phyloP scores from a whole-genome alignment of 1,140 invertebrate genomes.

The Drosophila tani region DNA sequence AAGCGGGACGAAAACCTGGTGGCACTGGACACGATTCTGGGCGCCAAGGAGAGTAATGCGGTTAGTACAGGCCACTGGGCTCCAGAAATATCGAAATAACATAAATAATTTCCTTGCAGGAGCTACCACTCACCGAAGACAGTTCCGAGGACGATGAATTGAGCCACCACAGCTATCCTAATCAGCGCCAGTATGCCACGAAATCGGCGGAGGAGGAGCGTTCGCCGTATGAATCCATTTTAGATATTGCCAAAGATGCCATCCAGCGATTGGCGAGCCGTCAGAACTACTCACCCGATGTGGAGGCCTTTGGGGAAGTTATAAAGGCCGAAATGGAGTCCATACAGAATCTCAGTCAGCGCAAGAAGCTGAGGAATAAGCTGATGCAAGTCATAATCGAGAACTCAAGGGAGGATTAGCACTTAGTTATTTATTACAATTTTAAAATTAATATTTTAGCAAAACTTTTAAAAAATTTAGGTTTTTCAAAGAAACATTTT shows the following conservation, averaged over 20 bases:
- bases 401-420: background rate
- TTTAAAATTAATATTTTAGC: too few species aligned
- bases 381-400: slow-evolving; percentile 7
- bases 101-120: background rate
- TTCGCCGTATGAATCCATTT: background rate
- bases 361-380: background rate
- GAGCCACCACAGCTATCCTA: background rate
- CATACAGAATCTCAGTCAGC: background rate
- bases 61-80: background rate
- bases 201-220: background rate
- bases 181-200: too few species aligned
- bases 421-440: too few species aligned
- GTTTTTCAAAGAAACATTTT: too few species aligned
- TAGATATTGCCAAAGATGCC: background rate
- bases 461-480: too few species aligned
- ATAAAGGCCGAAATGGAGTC: slow-evolving; percentile 10
- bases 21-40: background rate
- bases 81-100: too few species aligned
- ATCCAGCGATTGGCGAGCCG: background rate
- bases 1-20: background rate
- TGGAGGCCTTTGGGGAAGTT: slow-evolving; percentile 6
- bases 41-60: background rate
- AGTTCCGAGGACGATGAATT: slow-evolving; percentile 1
- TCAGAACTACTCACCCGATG: background rate
- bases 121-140: background rate